These are phyloP conservation scores for Scatophagus argus DNA, from an alignment of 2,113 vertebrate genomes.

Conservation along the genomic window DNA sequence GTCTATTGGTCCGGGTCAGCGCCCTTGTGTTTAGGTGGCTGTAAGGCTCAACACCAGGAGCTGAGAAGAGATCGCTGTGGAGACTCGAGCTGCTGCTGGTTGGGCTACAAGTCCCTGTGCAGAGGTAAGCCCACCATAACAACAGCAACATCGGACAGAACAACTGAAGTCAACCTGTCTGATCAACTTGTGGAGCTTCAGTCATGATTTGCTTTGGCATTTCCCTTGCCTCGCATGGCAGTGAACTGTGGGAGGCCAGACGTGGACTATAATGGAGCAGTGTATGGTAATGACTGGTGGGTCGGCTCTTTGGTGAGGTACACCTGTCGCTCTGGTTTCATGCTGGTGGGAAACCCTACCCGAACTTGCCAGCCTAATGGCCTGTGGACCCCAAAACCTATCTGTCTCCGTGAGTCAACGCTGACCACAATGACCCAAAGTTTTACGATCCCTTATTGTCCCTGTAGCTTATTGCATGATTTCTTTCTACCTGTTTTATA, in stretches of 20 bases:
- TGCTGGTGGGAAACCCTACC: constrained; percentile 83
- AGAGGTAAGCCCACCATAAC: constrained; percentile 75
- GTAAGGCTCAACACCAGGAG: constrained; percentile 83
- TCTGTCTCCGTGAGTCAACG: constrained; percentile 85
- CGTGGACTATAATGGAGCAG: constrained; percentile 81
- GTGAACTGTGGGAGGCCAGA: constrained; percentile 89
- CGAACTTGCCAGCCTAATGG: constrained; percentile 84
- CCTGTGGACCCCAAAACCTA: constrained; percentile 85
- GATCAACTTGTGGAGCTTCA: background rate
- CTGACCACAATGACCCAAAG: background rate
- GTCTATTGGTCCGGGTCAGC: constrained; percentile 88
- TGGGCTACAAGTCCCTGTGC: constrained; percentile 88
- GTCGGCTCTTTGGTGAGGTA: constrained; percentile 88
- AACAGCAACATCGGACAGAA: background rate
- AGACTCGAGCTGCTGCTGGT: constrained; percentile 88
- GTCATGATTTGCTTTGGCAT: background rate
- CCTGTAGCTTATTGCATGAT: background rate
- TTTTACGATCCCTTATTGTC: background rate
- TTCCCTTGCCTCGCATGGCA: constrained; percentile 48
- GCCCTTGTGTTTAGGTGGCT: constrained; percentile 85
- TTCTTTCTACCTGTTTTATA: constrained; percentile 38
- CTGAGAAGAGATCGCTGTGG: constrained; percentile 87
- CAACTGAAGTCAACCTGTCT: background rate
- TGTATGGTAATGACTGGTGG: constrained; percentile 88
- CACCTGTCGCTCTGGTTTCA: constrained; percentile 85